These are phyloP conservation scores for Amphibalanus amphitrite DNA, from an alignment of 1,140 invertebrate genomes.

Conservation along the genomic window DNA sequence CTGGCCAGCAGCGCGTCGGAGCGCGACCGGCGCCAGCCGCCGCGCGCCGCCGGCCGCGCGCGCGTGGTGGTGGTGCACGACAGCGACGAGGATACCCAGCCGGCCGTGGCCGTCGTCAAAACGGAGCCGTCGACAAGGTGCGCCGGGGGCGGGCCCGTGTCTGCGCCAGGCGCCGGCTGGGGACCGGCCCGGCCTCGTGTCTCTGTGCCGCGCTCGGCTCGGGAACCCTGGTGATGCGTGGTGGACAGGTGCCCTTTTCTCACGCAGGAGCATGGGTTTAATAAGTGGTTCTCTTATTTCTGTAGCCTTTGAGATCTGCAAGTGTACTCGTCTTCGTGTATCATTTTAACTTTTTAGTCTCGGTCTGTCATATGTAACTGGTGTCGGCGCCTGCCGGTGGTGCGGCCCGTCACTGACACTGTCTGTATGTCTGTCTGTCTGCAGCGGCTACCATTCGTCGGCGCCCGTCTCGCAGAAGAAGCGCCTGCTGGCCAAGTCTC, in stretches of 20 bases:
- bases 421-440: neutral
- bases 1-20: no score
- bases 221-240: no score
- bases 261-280: neutral
- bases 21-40: neutral
- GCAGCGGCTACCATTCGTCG: no score
- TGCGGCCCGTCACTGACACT: no score
- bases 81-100: neutral
- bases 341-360: neutral
- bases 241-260: neutral
- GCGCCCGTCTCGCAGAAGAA: neutral
- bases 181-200: neutral
- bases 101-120: neutral
- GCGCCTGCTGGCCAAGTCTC: neutral
- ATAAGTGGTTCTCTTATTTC: neutral
- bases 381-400: no score
- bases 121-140: neutral
- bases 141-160: neutral
- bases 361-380: no score
- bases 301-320: neutral
- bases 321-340: neutral
- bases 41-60: neutral
- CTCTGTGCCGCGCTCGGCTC: no score
- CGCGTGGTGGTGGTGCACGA: neutral
- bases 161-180: neutral